Evolutionary conservation across 2,888 invertebrate genomes (phyloP).

Genomic region (Heterodera filipjevi): DNA sequence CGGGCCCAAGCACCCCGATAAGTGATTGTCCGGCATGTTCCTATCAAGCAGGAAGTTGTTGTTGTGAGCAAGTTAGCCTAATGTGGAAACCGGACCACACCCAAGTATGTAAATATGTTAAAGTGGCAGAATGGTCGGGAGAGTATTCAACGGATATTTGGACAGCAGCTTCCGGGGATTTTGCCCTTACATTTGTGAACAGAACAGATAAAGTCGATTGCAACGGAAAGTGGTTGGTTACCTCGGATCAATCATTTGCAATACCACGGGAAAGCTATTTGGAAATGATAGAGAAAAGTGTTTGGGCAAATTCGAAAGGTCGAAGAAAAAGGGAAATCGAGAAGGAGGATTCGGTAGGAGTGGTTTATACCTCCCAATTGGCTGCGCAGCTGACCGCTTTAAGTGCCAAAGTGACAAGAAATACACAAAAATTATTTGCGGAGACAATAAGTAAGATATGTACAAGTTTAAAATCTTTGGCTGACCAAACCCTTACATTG

Average conservation of each 20-base stretch:
- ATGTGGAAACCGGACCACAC: conserved; percentile 15
- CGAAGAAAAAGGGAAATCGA: neutral
- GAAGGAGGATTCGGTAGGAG: neutral
- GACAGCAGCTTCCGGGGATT: neutral
- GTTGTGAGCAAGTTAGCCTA: neutral
- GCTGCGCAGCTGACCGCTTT: conserved; percentile 9
- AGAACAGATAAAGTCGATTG: neutral
- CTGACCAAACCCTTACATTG: conserved; percentile 15
- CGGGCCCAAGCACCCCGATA: neutral
- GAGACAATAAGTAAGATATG: conserved; percentile 11
- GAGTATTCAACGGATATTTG: neutral
- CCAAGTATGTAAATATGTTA: conserved; percentile 1
- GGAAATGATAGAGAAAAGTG: neutral
- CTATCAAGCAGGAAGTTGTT: neutral
- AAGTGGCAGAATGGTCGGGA: neutral
- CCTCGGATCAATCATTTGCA: conserved; percentile 10
- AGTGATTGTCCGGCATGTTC: neutral
- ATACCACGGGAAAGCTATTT: neutral
- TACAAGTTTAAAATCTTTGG: conserved; percentile 5
- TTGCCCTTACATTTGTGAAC: conserved; percentile 16
- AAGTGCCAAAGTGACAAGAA: neutral
- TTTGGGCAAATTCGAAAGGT: neutral
- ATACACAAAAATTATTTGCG: neutral
- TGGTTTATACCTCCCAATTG: conserved; percentile 13
- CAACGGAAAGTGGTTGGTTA: neutral